Evolutionary conservation across 2,888 invertebrate genomes (phyloP).

Genomic region (Ornithoptera alexandrae): DNA sequence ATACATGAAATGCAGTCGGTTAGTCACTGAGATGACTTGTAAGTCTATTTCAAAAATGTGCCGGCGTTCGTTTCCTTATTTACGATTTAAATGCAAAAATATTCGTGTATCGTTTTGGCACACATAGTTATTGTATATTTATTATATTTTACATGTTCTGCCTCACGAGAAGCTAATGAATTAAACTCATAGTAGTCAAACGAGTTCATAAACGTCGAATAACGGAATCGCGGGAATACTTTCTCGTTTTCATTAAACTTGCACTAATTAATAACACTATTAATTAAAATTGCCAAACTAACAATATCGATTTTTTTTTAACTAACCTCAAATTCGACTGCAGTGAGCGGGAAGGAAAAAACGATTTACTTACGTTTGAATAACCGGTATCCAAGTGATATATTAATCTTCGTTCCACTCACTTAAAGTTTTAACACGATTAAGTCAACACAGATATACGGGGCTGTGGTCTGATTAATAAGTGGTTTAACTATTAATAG

Average conservation of each 20-base stretch:
- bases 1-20: slow-evolving; percentile 31
- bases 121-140: slow-evolving; percentile 13
- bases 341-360: slow-evolving; percentile 27
- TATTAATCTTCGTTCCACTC: slow-evolving; percentile 40
- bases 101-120: slow-evolving; percentile 25
- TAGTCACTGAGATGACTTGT: slow-evolving; percentile 33
- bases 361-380: slow-evolving; percentile 49
- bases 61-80: slow-evolving; percentile 12
- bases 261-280: slow-evolving; percentile 32
- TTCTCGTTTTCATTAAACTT: slow-evolving; percentile 50
- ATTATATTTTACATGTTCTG: slow-evolving; percentile 16
- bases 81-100: slow-evolving; percentile 11
- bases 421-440: slow-evolving; percentile 31
- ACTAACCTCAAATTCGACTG: slow-evolving; percentile 4
- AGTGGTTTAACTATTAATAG: slow-evolving; percentile 46
- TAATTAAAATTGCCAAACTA: slow-evolving; percentile 24
- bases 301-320: not conserved
- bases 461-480: slow-evolving; percentile 41
- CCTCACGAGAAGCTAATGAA: slow-evolving; percentile 34
- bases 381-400: slow-evolving; percentile 45
- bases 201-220: slow-evolving; percentile 66
- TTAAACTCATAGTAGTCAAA: slow-evolving; percentile 46
- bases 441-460: slow-evolving; percentile 46
- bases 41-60: slow-evolving; percentile 20
- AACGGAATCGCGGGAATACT: slow-evolving; percentile 63